Conservation (phyloP, 2,797 vertebrate genomes). For the Ateles fusciceps region DNA sequence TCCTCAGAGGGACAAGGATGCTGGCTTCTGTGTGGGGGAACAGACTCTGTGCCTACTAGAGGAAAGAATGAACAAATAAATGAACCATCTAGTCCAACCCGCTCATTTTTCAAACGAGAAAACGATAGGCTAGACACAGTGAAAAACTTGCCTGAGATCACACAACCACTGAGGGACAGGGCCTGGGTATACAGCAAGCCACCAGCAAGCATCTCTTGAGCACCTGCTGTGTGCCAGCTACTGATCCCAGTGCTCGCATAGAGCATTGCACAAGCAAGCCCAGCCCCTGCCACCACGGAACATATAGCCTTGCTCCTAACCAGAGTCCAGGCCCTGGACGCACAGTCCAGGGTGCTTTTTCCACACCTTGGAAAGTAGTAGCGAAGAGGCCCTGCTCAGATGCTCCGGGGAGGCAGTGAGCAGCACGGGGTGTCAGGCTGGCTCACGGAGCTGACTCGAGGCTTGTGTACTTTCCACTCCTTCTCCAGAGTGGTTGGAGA, state of each 20-base stretch:
- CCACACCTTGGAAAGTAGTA: background rate
- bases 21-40: background rate
- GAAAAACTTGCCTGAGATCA: background rate
- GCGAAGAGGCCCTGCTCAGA: background rate
- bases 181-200: background rate
- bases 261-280: background rate
- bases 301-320: background rate
- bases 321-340: background rate
- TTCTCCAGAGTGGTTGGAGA: background rate
- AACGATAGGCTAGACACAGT: background rate
- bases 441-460: background rate
- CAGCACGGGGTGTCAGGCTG: background rate
- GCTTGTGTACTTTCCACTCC: background rate
- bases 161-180: background rate
- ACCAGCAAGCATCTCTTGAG: background rate
- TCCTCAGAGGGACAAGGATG: background rate
- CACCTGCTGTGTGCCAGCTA: background rate
- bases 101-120: background rate
- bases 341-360: background rate
- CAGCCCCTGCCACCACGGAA: rapidly evolving
- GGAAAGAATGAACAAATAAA: background rate
- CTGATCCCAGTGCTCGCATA: rapidly evolving
- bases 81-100: background rate
- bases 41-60: background rate
- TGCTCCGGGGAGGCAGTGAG: background rate